phyloP scores from a whole-genome alignment of 2,888 invertebrate genomes.

The Labia minor region DNA sequence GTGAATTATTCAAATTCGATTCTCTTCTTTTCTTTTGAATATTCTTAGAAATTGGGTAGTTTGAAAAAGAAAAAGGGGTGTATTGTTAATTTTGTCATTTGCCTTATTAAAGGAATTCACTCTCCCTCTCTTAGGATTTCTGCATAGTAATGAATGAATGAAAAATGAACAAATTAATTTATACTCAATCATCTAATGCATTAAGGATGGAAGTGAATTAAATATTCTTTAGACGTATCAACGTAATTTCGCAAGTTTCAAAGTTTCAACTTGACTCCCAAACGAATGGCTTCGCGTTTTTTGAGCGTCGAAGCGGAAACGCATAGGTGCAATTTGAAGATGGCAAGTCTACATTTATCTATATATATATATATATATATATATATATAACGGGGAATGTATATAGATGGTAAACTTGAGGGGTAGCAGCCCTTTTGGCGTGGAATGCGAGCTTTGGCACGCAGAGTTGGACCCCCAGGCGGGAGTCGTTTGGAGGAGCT shows the following conservation, averaged over 20 bases:
- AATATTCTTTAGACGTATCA: constrained; percentile 1
- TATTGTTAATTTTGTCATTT: background rate
- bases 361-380: background rate
- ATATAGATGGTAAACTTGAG: constrained; percentile 1
- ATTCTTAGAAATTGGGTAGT: background rate
- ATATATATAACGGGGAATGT: background rate
- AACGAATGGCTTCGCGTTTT: background rate
- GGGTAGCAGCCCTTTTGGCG: constrained; percentile 1
- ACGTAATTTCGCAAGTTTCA: background rate
- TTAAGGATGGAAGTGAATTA: background rate
- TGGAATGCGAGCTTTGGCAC: constrained; percentile 5
- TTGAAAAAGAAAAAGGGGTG: background rate
- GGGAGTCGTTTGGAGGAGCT: background rate
- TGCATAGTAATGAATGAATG: background rate
- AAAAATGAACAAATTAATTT: constrained; percentile 8
- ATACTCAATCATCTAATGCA: constrained; percentile 13
- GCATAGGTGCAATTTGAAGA: constrained; percentile 13
- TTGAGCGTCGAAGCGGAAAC: constrained; percentile 2
- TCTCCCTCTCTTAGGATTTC: background rate
- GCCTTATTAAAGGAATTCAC: no score
- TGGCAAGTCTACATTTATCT: background rate
- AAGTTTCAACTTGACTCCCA: background rate
- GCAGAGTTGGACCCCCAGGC: background rate
- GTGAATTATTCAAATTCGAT: no score
- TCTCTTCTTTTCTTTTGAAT: no score